Percentiles rank a stretch among this genome's conserved stretches.
Conservation (phyloP, 1,140 invertebrate genomes). For the Littorina saxatilis region DNA sequence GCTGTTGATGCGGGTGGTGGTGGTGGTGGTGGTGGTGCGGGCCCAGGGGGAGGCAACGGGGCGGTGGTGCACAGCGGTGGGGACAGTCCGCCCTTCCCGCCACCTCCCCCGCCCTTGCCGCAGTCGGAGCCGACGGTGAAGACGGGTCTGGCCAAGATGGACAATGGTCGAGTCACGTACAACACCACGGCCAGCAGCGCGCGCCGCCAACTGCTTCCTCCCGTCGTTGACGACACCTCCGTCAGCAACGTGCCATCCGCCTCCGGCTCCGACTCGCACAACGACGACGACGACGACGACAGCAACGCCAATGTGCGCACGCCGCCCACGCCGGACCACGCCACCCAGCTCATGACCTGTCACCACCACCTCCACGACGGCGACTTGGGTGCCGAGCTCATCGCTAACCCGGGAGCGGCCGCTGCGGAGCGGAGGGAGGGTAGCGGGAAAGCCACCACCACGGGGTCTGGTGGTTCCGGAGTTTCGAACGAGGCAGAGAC, state of each 20-base stretch:
- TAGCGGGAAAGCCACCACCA: conserved; percentile 31
- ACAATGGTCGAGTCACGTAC: conserved; percentile 72
- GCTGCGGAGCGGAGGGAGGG: conserved; percentile 41
- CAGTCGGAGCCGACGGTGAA: conserved; percentile 63
- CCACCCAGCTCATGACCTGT: conserved; percentile 73
- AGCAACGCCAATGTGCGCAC: conserved; percentile 77
- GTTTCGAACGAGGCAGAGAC: conserved; percentile 56
- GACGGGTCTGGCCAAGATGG: conserved; percentile 63
- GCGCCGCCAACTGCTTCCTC: conserved; percentile 22
- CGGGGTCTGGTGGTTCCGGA: conserved; percentile 42
- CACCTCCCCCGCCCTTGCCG: not conserved
- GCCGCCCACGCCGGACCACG: conserved; percentile 11
- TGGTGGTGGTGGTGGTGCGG: conserved; percentile 63
- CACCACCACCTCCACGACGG: conserved; percentile 81
- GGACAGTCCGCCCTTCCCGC: not conserved
- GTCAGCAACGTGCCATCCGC: conserved; percentile 40
- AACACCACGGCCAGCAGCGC: conserved; percentile 75
- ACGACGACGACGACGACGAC: conserved; percentile 83
- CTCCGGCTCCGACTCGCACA: conserved; percentile 51
- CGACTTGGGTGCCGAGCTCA: conserved; percentile 82
- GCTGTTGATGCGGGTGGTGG: not conserved
- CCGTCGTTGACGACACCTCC: conserved; percentile 81
- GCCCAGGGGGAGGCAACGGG: not conserved
- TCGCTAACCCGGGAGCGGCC: conserved; percentile 64
- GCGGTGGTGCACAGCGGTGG: conserved; percentile 2